Evolutionary conservation across 2,797 vertebrate genomes (phyloP).

Genomic region (Fistularia tabacaria): DNA sequence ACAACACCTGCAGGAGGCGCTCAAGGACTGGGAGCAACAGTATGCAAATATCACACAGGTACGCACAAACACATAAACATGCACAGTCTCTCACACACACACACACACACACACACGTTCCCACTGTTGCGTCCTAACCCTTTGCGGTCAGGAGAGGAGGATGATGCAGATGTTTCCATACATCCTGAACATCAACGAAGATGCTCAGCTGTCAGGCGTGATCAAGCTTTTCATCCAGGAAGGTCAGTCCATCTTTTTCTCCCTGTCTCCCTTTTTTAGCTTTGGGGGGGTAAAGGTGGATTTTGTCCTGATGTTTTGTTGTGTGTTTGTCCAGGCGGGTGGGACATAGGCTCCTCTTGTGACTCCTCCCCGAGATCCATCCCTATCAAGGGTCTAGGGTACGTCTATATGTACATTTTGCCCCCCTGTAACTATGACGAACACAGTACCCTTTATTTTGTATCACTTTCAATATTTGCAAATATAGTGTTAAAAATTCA

Average conservation of each 20-base stretch:
- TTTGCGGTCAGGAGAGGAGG: conserved; percentile 73
- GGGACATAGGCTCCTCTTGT: conserved; percentile 73
- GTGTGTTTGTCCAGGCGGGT: conserved; percentile 71
- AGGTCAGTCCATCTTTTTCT: conserved; percentile 61
- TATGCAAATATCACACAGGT: conserved; percentile 81
- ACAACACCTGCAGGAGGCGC: conserved; percentile 80
- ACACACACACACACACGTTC: neutral
- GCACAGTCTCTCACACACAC: neutral
- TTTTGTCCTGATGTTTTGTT: neutral
- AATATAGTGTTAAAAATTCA: too few relatives aligned
- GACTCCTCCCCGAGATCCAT: conserved; percentile 71
- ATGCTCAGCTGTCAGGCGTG: conserved; percentile 85
- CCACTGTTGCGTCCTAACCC: neutral
- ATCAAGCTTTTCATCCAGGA: conserved; percentile 85
- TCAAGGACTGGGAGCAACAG: conserved; percentile 83
- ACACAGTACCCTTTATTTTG: too few relatives aligned
- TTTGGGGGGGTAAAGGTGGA: neutral
- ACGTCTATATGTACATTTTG: conserved; percentile 27
- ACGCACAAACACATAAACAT: neutral
- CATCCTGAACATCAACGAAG: conserved; percentile 86
- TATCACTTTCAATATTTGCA: too few relatives aligned
- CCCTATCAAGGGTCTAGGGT: conserved; percentile 83
- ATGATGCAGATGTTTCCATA: conserved; percentile 85
- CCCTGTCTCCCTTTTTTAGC: neutral
- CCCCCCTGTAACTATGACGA: too few relatives aligned